Percentiles rank a stretch among this genome's conserved stretches.
These are phyloP conservation scores for Standfussiana lucernea DNA, from an alignment of 2,888 invertebrate genomes.

Conservation along the genomic window DNA sequence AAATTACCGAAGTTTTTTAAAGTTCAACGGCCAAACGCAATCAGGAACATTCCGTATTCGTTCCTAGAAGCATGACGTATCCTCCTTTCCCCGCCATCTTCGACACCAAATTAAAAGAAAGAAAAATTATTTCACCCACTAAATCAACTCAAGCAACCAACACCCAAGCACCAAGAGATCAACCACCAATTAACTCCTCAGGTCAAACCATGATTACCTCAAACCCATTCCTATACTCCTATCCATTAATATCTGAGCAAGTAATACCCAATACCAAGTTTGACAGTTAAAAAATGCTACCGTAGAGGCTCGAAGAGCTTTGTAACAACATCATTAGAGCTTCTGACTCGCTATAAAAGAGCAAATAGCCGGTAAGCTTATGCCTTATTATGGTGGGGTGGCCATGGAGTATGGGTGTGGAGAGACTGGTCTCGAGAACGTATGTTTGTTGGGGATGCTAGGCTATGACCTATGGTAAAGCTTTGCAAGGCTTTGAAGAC, in stretches of 20 bases:
- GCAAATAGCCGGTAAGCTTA: slow-evolving; percentile 84
- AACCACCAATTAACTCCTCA: slow-evolving; percentile 44
- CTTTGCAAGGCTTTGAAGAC: background rate
- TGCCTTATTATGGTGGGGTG: slow-evolving; percentile 80
- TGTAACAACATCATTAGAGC: slow-evolving; percentile 85
- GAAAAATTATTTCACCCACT: too few species aligned
- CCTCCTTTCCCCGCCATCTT: background rate
- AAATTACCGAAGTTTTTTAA: too few species aligned
- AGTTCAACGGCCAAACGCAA: too few species aligned
- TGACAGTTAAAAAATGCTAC: slow-evolving; percentile 87
- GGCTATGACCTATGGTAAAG: too few species aligned
- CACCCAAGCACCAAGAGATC: background rate
- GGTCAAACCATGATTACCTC: slow-evolving; percentile 43
- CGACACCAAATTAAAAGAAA: background rate
- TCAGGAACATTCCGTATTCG: too few species aligned
- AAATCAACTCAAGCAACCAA: background rate
- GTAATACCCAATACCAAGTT: slow-evolving; percentile 66
- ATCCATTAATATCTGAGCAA: slow-evolving; percentile 45
- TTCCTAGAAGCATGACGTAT: background rate
- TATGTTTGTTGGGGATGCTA: background rate
- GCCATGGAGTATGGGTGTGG: slow-evolving; percentile 38
- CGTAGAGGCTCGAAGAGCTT: slow-evolving; percentile 66
- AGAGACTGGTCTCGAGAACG: background rate
- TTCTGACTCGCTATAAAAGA: slow-evolving; percentile 78
- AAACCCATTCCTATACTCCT: slow-evolving; percentile 18